These are phyloP conservation scores for Numenius arquata DNA, from an alignment of 2,113 vertebrate genomes.

Conservation along the genomic window DNA sequence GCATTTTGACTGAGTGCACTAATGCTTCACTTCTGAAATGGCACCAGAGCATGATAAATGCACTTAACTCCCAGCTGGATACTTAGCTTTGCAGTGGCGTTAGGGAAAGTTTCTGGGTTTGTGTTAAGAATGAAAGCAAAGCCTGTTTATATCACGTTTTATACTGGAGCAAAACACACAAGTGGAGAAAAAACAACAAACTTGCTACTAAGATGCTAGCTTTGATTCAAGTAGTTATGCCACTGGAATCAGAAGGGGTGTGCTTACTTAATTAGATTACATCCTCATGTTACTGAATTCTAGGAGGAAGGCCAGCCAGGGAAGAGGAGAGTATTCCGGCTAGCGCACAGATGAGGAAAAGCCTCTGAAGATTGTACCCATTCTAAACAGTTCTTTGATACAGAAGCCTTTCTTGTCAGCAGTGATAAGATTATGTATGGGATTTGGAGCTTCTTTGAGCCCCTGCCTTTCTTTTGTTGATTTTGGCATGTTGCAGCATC, in stretches of 20 bases:
- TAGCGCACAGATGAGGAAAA: not conserved
- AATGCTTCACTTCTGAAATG: slow-evolving; percentile 58
- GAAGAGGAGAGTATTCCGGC: not conserved
- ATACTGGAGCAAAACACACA: not conserved
- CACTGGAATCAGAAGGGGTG: not conserved
- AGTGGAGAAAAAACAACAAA: not conserved
- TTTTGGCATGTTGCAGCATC: slow-evolving; percentile 66
- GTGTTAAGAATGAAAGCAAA: slow-evolving; percentile 45
- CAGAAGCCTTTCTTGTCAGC: slow-evolving; percentile 22
- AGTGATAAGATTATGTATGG: slow-evolving; percentile 38
- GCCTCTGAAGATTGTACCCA: not conserved
- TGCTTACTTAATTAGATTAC: not conserved
- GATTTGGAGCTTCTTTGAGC: slow-evolving; percentile 45
- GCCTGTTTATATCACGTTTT: not conserved
- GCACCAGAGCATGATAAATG: slow-evolving; percentile 46
- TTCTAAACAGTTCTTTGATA: not conserved
- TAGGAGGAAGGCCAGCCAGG: not conserved
- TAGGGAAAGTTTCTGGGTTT: slow-evolving; percentile 40
- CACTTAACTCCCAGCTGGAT: slow-evolving; percentile 10
- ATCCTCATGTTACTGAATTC: not conserved
- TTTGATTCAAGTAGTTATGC: not conserved
- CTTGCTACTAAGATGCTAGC: not conserved
- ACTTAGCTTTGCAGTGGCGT: not conserved
- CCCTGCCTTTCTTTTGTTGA: slow-evolving; percentile 53
- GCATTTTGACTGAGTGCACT: slow-evolving; percentile 62